Conservation (phyloP, 2,113 vertebrate species). For the Microtus oregoni region DNA sequence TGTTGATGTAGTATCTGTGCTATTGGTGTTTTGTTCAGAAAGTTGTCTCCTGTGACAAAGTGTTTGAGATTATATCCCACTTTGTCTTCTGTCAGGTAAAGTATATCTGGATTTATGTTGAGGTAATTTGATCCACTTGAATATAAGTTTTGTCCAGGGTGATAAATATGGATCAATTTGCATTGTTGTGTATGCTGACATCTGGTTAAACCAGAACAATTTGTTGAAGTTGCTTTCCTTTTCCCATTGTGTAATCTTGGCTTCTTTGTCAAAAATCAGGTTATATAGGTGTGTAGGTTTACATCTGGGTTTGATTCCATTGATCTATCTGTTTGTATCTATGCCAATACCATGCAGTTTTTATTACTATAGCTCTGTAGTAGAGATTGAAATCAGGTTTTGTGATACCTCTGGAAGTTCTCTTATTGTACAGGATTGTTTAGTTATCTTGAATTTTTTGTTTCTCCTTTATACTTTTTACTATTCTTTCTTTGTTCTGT, state of each 20-base stretch:
- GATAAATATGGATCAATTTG: background rate
- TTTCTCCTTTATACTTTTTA: background rate
- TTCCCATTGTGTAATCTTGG: background rate
- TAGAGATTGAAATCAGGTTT: background rate
- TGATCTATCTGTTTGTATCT: background rate
- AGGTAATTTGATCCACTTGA: background rate
- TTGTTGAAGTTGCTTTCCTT: background rate
- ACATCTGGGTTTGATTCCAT: background rate
- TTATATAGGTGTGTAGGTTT: background rate
- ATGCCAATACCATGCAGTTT: background rate
- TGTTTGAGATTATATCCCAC: background rate
- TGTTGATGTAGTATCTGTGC: background rate
- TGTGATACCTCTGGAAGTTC: background rate
- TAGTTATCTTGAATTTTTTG: background rate
- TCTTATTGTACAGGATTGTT: background rate
- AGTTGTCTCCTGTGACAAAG: background rate
- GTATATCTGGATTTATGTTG: background rate
- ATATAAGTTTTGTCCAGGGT: background rate
- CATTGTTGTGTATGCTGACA: background rate
- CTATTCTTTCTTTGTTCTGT: too few species aligned
- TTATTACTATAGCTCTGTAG: background rate
- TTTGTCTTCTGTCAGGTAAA: background rate
- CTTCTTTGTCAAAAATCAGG: background rate
- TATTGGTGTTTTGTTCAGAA: background rate
- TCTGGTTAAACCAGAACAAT: background rate